phyloP scores from a whole-genome alignment of 1,140 invertebrate species.

The Apis dorsata region DNA sequence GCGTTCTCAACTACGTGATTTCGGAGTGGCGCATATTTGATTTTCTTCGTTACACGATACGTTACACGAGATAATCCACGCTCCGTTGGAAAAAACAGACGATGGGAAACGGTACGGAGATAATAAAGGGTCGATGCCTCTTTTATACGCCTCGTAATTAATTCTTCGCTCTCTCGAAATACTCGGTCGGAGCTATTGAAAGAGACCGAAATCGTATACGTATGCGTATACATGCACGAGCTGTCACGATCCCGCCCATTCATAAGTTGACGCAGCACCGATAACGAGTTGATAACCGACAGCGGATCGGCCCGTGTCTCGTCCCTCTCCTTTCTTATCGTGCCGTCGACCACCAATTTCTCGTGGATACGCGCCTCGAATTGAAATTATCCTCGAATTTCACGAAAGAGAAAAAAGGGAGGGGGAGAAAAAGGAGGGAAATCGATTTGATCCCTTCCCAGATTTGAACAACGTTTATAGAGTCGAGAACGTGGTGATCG shows the following conservation, averaged over 20 bases:
- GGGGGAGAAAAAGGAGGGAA: not conserved
- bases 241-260: constrained; percentile 62
- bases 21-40: too few relatives aligned
- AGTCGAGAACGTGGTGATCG: too few relatives aligned
- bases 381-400: not conserved
- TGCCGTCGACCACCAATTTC: too few relatives aligned
- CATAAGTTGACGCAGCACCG: constrained; percentile 64
- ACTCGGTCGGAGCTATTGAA: not conserved
- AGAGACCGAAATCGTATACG: constrained; percentile 14
- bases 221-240: not conserved
- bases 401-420: not conserved
- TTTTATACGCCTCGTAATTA: not conserved
- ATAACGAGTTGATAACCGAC: constrained; percentile 57
- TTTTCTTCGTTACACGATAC: too few relatives aligned
- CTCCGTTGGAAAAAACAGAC: not conserved
- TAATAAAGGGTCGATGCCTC: not conserved
- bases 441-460: too few relatives aligned
- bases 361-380: too few relatives aligned
- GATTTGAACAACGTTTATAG: too few relatives aligned
- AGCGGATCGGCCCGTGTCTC: constrained; percentile 38
- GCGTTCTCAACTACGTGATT: too few relatives aligned
- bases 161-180: not conserved
- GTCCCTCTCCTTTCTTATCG: constrained; percentile 9
- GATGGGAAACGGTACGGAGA: not conserved
- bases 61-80: not conserved